These are phyloP conservation scores for Schizotus pectinicornis DNA, from an alignment of 2,888 invertebrate genomes.

Conservation along the genomic window DNA sequence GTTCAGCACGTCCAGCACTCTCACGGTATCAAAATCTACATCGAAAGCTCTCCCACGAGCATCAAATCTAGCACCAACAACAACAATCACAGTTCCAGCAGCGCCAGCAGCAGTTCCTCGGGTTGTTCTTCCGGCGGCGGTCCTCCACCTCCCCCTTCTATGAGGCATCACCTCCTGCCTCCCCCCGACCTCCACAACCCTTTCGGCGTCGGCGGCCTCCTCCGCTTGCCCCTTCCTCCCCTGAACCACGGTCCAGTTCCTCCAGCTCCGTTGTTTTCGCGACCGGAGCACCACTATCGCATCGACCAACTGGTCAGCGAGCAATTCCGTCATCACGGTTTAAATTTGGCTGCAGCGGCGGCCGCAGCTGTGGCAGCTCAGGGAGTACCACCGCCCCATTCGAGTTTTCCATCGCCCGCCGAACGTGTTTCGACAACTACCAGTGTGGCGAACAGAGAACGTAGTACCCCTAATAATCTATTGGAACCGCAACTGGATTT, in stretches of 20 bases:
- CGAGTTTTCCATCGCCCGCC: slow-evolving; percentile 68
- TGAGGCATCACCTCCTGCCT: slow-evolving; percentile 73
- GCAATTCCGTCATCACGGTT: slow-evolving; percentile 80
- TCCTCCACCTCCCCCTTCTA: slow-evolving; percentile 66
- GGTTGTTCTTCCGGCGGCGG: slow-evolving; percentile 63
- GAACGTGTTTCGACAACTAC: slow-evolving; percentile 64
- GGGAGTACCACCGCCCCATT: slow-evolving; percentile 67
- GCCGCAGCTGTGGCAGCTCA: slow-evolving; percentile 70
- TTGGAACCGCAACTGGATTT: slow-evolving; percentile 95
- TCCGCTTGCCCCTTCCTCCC: slow-evolving; percentile 78
- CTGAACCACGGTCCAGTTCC: slow-evolving; percentile 74
- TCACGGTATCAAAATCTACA: slow-evolving; percentile 93
- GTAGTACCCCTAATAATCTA: slow-evolving; percentile 66
- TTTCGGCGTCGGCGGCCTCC: slow-evolving; percentile 73
- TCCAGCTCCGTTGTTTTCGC: slow-evolving; percentile 75
- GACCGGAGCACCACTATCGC: slow-evolving; percentile 80
- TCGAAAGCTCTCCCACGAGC: slow-evolving; percentile 64
- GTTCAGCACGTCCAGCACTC: slow-evolving; percentile 94
- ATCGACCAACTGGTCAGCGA: slow-evolving; percentile 86
- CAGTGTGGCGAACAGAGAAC: slow-evolving; percentile 59
- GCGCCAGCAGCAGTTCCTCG: slow-evolving; percentile 58
- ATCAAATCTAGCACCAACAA: slow-evolving; percentile 54
- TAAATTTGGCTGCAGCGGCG: slow-evolving; percentile 78
- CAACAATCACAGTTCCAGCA: slow-evolving; percentile 65
- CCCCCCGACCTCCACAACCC: slow-evolving; percentile 79